A percentile compares a stretch with the other conserved stretches of the same genome.
Evolutionary conservation across 2,797 vertebrate species (phyloP).

Genomic region (Sebastiscus albofasciatus): DNA sequence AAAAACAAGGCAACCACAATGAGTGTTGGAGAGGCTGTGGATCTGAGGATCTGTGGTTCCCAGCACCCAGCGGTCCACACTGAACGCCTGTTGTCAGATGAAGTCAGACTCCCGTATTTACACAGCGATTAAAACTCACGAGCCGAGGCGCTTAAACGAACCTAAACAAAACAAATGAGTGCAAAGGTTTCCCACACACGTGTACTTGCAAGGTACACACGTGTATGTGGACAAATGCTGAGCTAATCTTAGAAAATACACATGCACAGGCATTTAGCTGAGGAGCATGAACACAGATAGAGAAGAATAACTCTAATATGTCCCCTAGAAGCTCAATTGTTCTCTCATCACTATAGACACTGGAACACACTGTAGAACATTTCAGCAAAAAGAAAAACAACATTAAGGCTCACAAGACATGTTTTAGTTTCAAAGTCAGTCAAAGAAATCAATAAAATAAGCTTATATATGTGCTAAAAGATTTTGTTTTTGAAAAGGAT

Average conservation of each 20-base stretch:
- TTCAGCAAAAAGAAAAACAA: background rate
- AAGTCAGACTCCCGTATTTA: slow-evolving; percentile 88
- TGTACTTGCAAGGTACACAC: background rate
- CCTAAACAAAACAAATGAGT: slow-evolving; percentile 80
- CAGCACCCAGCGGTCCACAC: slow-evolving; percentile 51
- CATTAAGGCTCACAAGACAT: background rate
- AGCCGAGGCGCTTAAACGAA: slow-evolving; percentile 62
- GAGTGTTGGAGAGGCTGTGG: background rate
- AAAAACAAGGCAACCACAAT: slow-evolving; percentile 8
- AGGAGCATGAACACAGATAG: background rate
- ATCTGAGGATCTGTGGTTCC: slow-evolving; percentile 63
- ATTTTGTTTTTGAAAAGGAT: background rate
- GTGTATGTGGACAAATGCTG: background rate
- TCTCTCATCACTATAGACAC: background rate
- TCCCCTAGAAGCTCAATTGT: background rate
- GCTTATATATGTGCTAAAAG: too few species aligned
- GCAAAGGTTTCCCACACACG: slow-evolving; percentile 63
- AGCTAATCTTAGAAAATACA: slow-evolving; percentile 4
- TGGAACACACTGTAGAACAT: background rate
- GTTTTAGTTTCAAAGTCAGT: background rate
- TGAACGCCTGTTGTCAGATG: slow-evolving; percentile 82
- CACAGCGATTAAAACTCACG: slow-evolving; percentile 87
- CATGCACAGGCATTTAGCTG: background rate
- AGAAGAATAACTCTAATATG: background rate
- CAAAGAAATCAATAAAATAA: background rate